Percentiles rank a stretch among this genome's conserved stretches.
These are phyloP conservation scores for Seira ritae DNA, from an alignment of 2,888 invertebrate genomes.

Conservation along the genomic window DNA sequence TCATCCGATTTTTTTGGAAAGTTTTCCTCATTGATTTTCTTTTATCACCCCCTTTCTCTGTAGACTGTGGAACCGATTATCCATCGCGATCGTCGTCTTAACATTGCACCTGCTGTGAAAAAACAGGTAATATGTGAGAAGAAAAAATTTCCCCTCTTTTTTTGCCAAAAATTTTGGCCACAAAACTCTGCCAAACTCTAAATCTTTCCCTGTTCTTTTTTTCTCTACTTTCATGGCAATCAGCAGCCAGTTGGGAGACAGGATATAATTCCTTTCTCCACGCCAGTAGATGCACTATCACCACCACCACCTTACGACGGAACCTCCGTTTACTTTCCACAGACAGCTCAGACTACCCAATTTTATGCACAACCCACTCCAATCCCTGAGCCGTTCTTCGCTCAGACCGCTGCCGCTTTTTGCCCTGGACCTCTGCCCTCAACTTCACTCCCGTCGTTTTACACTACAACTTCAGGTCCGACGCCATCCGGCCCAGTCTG, in stretches of 20 bases:
- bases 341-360: constrained; percentile 62
- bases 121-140: constrained; percentile 81
- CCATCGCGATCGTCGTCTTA: constrained; percentile 87
- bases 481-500: constrained; percentile 65
- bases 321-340: constrained; percentile 60
- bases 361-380: constrained; percentile 64
- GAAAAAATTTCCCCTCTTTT: neutral
- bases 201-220: constrained; percentile 21
- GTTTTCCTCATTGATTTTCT: constrained; percentile 17
- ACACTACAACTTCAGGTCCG: constrained; percentile 57
- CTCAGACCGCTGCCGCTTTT: constrained; percentile 60
- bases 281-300: constrained; percentile 55
- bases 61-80: constrained; percentile 71
- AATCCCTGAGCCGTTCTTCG: constrained; percentile 63
- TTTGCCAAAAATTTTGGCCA: constrained; percentile 2
- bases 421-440: constrained; percentile 58
- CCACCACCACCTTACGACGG: constrained; percentile 65
- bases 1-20: neutral
- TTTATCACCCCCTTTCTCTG: neutral
- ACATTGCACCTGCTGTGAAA: constrained; percentile 91
- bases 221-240: neutral
- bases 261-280: constrained; percentile 58
- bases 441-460: constrained; percentile 62
- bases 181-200: neutral
- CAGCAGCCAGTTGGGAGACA: constrained; percentile 63